Base-by-base conservation (phyloP, 2,888 invertebrate species). In the Pandemis cinnamomeana region DNA sequence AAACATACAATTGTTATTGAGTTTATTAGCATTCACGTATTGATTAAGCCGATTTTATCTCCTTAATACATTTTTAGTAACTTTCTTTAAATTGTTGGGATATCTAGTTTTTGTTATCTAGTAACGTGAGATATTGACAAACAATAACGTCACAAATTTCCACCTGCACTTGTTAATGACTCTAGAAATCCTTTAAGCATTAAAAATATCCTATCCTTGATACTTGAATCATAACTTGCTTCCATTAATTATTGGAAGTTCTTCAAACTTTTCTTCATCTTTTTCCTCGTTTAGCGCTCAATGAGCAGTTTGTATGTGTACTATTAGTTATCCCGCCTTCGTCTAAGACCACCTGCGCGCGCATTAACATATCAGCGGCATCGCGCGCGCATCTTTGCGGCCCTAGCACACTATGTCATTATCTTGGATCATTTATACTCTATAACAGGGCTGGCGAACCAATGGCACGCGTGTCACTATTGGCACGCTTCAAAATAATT, bases 281-380 rank as follows among this genome's bases (percentile, higher is more conserved):
- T 58, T 58, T 58, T 58, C 55, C 55, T 20, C 20, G 3, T 55
- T 20, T 6, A 27, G 15, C 27, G 10, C 11, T 11, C 11, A 13
- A 27, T 58, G 27, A 7, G 7, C 20, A 20, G 7, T 58, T 7
- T 58, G 20, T 58, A 27, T 27, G 58, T 55, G 7, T 4, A 55
- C 8, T 7, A 27, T 58, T 58, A 11, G 58, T 58, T 58, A 58
- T 58, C 27, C 58, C 58, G 7, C 27, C 58, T 27, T 20, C 84
- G 87, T 86, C 86, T 81, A 76, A 83, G 91, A 91, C 91, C 91
- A 91, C 91, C 91, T 84, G 83, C 77, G 80, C 77, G 86, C 78
- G 75, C 82, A 90, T 91, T 91, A 87, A 87, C 91, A 90, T 91
- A 88, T 88, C 87, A 68, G 67, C 72, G 67, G 42, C 75, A 58